Conservation (phyloP, 2,113 vertebrate species). For the Rhea americana region DNA sequence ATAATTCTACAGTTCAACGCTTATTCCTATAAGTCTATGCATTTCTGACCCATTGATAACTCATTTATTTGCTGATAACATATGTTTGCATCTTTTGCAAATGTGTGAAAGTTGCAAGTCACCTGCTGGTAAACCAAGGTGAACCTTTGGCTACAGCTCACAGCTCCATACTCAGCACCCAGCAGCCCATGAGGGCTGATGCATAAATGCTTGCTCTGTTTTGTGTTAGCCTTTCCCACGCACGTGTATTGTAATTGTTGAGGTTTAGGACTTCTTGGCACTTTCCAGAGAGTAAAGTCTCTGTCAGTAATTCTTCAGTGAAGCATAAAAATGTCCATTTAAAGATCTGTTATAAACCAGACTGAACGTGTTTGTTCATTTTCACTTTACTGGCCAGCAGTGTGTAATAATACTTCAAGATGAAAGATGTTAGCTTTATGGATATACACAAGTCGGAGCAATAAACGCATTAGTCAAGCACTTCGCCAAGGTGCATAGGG, state of each 20-base stretch:
- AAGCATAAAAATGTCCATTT: conserved; percentile 55
- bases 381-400: conserved; percentile 16
- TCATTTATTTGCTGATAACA: neutral
- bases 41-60: neutral
- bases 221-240: neutral
- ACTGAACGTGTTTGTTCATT: neutral
- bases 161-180: neutral
- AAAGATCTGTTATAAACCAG: conserved; percentile 16
- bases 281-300: neutral
- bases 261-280: conserved; percentile 21
- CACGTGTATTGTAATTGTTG: neutral
- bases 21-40: neutral
- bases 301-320: conserved; percentile 15
- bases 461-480: conserved; percentile 8
- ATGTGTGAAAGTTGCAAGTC: too few relatives aligned
- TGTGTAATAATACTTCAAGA: conserved; percentile 23
- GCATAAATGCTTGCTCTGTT: neutral
- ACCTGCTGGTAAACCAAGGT: too few relatives aligned
- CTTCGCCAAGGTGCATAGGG: neutral
- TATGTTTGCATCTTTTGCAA: neutral
- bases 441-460: conserved; percentile 15
- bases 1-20: neutral
- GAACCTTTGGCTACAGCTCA: too few relatives aligned
- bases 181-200: neutral
- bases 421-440: conserved; percentile 13